phyloP scores from a whole-genome alignment of 2,888 invertebrate species.

The Apamea anceps region DNA sequence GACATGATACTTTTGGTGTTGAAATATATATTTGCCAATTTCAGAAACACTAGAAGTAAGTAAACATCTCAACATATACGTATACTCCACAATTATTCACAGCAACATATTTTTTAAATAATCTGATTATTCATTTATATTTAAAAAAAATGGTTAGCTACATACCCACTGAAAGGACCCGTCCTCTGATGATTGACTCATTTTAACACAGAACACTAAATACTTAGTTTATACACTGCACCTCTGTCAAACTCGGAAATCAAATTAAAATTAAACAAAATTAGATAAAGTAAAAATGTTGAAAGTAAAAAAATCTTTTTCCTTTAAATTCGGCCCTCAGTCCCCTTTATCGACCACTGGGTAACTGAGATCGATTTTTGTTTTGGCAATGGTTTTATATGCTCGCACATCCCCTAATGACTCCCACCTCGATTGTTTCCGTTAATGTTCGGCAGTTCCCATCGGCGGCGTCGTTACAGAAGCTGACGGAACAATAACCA shows the following conservation, averaged over 20 bases:
- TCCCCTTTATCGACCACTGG: slow-evolving; percentile 26
- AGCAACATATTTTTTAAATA: neutral
- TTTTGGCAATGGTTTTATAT: slow-evolving; percentile 49
- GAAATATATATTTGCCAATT: neutral
- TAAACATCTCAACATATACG: neutral
- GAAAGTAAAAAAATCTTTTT: neutral
- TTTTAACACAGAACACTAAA: slow-evolving; percentile 59
- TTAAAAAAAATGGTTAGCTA: neutral
- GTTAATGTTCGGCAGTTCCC: slow-evolving; percentile 23
- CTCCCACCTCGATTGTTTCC: slow-evolving; percentile 26
- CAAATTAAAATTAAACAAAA: slow-evolving; percentile 12
- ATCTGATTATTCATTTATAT: neutral
- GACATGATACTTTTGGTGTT: no score
- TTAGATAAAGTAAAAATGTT: neutral
- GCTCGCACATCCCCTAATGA: slow-evolving; percentile 44
- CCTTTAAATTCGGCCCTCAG: slow-evolving; percentile 24
- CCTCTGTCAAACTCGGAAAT: slow-evolving; percentile 47
- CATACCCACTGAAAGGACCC: slow-evolving; percentile 71
- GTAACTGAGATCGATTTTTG: slow-evolving; percentile 49
- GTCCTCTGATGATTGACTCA: slow-evolving; percentile 55
- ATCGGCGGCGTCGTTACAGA: neutral
- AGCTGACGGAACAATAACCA: neutral
- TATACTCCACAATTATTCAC: neutral
- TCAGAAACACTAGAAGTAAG: neutral
- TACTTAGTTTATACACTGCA: slow-evolving; percentile 59